Percentiles rank a stretch among this genome's conserved stretches.
Evolutionary conservation across 2,113 vertebrate species (phyloP).

Genomic region (Scomber scombrus): DNA sequence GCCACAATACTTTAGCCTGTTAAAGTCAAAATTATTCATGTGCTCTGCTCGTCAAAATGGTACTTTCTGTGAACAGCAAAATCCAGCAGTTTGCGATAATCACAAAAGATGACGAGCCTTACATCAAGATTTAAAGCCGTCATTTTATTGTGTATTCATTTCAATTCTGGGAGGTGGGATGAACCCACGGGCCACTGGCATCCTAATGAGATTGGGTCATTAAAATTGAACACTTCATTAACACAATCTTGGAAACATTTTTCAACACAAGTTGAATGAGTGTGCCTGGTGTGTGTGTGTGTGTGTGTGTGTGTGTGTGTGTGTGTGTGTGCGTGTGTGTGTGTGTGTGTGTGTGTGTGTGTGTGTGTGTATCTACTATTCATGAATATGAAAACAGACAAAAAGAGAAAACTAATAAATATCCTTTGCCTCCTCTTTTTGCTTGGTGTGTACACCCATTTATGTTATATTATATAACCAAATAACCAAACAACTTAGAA

Average conservation of each 20-base stretch:
- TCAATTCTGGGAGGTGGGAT: conserved; percentile 42
- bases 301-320: background rate
- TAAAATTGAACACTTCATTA: conserved; percentile 74
- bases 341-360: conserved; percentile 2
- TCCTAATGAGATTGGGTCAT: conserved; percentile 64
- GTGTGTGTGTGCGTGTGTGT: conserved; percentile 7
- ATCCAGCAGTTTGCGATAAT: conserved; percentile 19
- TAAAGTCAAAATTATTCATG: conserved; percentile 37
- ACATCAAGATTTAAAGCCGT: conserved; percentile 32
- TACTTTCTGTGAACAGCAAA: conserved; percentile 16
- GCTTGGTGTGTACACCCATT: background rate
- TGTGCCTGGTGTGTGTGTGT: conserved; percentile 20
- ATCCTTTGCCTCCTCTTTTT: background rate
- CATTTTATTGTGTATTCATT: conserved; percentile 56
- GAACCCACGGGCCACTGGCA: conserved; percentile 45
- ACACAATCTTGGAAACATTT: conserved; percentile 59
- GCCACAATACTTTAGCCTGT: conserved; percentile 7
- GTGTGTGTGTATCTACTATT: conserved; percentile 5
- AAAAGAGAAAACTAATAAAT: conserved; percentile 21
- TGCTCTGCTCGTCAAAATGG: conserved; percentile 16
- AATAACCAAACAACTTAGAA: no score
- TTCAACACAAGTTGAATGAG: conserved; percentile 38
- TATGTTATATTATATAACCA: background rate
- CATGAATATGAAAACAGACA: conserved; percentile 38
- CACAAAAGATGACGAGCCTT: conserved; percentile 19